Base-by-base conservation (phyloP, 92 coral and sea anemone species). In the Desmophyllum pertusum region DNA sequence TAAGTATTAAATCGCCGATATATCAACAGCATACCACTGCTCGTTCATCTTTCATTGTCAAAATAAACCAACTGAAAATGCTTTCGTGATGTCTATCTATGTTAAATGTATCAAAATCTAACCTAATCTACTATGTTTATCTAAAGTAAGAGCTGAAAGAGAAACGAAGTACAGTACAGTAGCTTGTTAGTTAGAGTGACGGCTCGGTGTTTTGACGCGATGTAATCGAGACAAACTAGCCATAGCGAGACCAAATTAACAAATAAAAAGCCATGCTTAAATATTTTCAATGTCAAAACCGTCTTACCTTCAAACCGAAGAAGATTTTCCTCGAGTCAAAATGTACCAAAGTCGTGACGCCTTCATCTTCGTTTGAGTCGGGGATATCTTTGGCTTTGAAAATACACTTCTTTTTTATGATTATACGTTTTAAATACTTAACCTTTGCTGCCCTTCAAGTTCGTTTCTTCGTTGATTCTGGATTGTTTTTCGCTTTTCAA, bases 401-500 rank as follows among this genome's bases (percentile, higher is more conserved):
- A 43, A 33, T 25, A 65, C 19, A 66, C 25, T 53, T 1, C 27
- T 30, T 67, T n/a, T 66, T 21, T 33, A 14, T 4, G 75, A 65
- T 51, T 30, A 42, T 29, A 18, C 55, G 40, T 31, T n/a, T 31
- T 21, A 65, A n/a, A 36, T 13, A 67, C n/a, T 68, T 80, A 80
- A 80, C 84, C 84, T 68, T 66, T 80, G 76, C 27, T 80, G 45
- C 48, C 76, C 76, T 33, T 37, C 35, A 23, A 18, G 61, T 39
- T 59, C 35, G n/a, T 33, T 33, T 42, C 55, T 43, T 62, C 59
- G 25, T 40, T 41, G 17, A 14, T 50, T 30, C 9, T 31, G 23
- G 84, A 79, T 79, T 66, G 29, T 5, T 3, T 66, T 67, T 43
- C 75, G 13, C 30, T 67, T 36, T 17, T 36, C 42, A 67, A 67